These are phyloP conservation scores for Stichodactyla mertensii DNA, from an alignment of 64 coral and sea anemone genomes.

Conservation along the genomic window DNA sequence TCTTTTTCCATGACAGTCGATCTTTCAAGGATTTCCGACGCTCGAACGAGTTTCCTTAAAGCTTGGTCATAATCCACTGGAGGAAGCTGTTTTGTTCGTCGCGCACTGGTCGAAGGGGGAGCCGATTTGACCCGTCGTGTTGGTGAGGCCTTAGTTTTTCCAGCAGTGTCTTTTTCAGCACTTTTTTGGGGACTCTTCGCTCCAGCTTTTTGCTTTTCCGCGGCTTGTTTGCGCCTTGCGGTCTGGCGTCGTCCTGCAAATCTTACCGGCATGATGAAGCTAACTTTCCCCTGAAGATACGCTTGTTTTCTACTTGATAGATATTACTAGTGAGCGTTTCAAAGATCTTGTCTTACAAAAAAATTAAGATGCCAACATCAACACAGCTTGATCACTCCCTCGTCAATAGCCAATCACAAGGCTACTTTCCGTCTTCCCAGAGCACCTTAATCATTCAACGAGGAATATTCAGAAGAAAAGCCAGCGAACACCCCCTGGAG, in stretches of 20 bases:
- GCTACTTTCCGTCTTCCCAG: not conserved
- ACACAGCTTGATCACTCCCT: not conserved
- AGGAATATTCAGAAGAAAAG: not conserved
- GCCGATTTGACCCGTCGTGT: constrained; percentile 1
- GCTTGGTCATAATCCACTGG: constrained; percentile 25
- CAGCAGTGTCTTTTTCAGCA: not conserved
- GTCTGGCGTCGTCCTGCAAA: constrained; percentile 18
- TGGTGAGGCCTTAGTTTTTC: not conserved
- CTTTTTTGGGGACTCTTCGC: constrained; percentile 3
- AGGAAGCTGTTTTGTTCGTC: constrained; percentile 3
- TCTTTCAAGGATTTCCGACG: constrained; percentile 26
- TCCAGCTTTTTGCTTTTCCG: not conserved
- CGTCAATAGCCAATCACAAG: not conserved
- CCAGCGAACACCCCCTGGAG: not conserved
- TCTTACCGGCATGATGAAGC: constrained; percentile 6
- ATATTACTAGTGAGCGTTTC: not conserved
- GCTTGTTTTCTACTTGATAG: not conserved
- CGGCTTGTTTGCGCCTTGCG: not conserved
- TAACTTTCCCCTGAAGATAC: not conserved
- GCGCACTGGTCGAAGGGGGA: not conserved
- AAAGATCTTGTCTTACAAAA: too few species aligned
- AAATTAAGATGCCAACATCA: not conserved
- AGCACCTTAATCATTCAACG: not conserved
- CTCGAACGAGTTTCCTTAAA: constrained; percentile 16
- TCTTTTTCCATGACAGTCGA: constrained; percentile 21